Evolutionary conservation across 2,797 vertebrate genomes (phyloP), one percentile per base, ranked within the genome.

Genomic region (Setipinna tenuifilis): DNA sequence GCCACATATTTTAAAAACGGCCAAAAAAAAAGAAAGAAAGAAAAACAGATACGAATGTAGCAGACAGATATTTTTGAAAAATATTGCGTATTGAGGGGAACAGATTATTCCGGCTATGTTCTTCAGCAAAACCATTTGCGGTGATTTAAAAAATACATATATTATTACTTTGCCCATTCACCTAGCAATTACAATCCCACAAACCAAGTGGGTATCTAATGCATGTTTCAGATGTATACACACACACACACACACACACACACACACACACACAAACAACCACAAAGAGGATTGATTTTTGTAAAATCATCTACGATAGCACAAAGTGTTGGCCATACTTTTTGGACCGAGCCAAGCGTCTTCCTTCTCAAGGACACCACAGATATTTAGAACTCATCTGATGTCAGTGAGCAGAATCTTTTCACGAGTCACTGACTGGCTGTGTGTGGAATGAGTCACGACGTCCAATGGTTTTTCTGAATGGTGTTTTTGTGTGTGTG

Each of bases 231-330:
- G 57, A 83, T 6, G n/a, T 44, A 65, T 59, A 61, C 28, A 83
- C 25, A 81, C 78, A 81, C 31, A 81, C 78, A 81, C 78, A 46
- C 78, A 81, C 41, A 81, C 14, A 58, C 12, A 44, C 83, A 83
- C 44, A 83, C 61, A 83, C 61, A 83, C 61, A 83, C 83, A 83
- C 61, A 83, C 82, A 83, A 58, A 83, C 82, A 65, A 65, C 14
- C 68, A 21, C 10, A 23, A 25, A 28, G 10, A n/a, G 50, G 16
- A 44, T 78, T 31, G 19, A n/a, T 31, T 78, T 80, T 35, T 41
- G 2, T 41, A 2, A 41, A 41, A 41, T 41, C 35, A 41, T 41
- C 35, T 41, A 41, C 50, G 35, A 54, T 35, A 17, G 68, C 31
- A 25, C 68, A 19, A 35, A 21, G 68, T 17, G 7, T 41, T 41